Base-by-base conservation (phyloP, 2,797 vertebrate species). In the Cynodonichthys magdalenae region DNA sequence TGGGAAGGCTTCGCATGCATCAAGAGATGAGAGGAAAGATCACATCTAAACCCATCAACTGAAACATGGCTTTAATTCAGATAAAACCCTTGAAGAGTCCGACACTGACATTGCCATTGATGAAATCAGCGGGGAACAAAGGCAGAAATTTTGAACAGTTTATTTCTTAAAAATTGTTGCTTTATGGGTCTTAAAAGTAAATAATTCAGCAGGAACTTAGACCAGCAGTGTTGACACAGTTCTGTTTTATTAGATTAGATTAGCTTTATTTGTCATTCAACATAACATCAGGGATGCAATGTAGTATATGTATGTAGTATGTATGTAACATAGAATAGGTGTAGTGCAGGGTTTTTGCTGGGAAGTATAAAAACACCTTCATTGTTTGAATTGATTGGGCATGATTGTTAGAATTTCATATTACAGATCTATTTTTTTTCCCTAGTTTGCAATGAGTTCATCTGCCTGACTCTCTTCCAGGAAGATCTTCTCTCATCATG, bases 11-110 rank as follows among this genome's bases (percentile, higher is more conserved):
- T 75, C 77, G 69, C 57, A 69, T 55, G 69, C 69, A 76, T 83
- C 77, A 53, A 47, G 84, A 87, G 82, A 85, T 67, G 62, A 69
- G 79, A 73, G 70, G 74, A 75, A 76, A 73, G 78, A 81, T 84
- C 82, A 67, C 58, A 71, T 77, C 74, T 72, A 60, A 84, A 81
- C 59, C 64, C 44, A 57, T 82, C 84, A 75, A 53, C 67, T 79
- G 67, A 41, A 60, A 69, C 66, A 77, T 53, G 71, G 59, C 68
- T 74, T 82, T 69, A 67, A 75, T 75, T 81, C 70, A 52, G 63
- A 69, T 46, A 15, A 56, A 80, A 57, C 17, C 66, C 46, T 71
- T 1, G 15, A 27, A 31, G 42, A 44, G 72, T 54, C 60, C 47
- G 66, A 74, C 72, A 64, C 79, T 84, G 65, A 66, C 27, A 39